phyloP scores from a whole-genome alignment of 2,113 vertebrate species.

The Redunca redunca region DNA sequence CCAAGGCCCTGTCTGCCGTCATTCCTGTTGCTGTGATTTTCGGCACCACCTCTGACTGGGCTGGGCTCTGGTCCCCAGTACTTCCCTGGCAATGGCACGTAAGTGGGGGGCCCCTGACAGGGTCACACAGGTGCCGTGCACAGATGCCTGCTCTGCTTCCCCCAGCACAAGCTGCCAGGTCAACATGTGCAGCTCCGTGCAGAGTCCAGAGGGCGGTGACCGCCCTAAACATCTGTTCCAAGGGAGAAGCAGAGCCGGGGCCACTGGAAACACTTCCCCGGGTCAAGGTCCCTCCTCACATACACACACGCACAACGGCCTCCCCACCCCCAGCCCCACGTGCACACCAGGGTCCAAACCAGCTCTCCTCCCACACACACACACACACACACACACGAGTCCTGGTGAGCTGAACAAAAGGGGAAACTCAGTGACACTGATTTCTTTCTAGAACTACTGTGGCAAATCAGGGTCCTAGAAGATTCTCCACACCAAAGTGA shows the following conservation, averaged over 20 bases:
- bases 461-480: background rate
- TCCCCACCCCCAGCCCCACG: background rate
- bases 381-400: background rate
- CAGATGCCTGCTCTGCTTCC: background rate
- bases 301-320: background rate
- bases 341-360: background rate
- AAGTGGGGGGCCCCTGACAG: no score
- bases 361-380: background rate
- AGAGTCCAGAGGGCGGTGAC: background rate
- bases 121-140: rapidly evolving
- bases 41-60: rapidly evolving
- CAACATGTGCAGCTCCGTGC: rapidly evolving
- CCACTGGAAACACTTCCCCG: rapidly evolving
- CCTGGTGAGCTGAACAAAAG: background rate
- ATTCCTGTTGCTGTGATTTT: background rate
- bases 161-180: background rate
- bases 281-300: background rate
- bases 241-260: background rate
- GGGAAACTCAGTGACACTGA: rapidly evolving
- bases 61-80: background rate
- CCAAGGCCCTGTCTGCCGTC: rapidly evolving
- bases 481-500: background rate
- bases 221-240: rapidly evolving
- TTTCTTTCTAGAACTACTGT: background rate
- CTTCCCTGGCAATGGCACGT: background rate